phyloP scores from a whole-genome alignment of 1,140 invertebrate genomes.

The Drosophila navojoa region DNA sequence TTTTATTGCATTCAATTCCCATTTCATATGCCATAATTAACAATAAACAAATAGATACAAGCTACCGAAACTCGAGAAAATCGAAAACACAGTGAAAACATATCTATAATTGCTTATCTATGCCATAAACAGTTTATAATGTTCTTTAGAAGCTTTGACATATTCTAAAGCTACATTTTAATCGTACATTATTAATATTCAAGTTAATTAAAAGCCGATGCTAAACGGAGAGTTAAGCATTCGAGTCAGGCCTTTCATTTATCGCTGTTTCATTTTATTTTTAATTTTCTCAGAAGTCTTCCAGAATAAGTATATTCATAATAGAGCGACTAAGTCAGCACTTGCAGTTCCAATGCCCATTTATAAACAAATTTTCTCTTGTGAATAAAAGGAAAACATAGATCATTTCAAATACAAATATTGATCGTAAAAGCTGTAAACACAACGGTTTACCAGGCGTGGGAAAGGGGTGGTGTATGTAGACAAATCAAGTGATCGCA shows the following conservation, averaged over 20 bases:
- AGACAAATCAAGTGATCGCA: not conserved
- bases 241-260: too few relatives aligned
- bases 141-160: too few relatives aligned
- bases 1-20: slow-evolving; percentile 54
- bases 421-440: slow-evolving; percentile 37
- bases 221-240: too few relatives aligned
- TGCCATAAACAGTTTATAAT: too few relatives aligned
- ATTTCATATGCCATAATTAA: slow-evolving; percentile 35
- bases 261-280: too few relatives aligned
- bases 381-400: not conserved
- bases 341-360: not conserved
- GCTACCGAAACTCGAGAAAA: not conserved
- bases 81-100: not conserved
- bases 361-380: not conserved
- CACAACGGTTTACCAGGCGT: slow-evolving; percentile 26
- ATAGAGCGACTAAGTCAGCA: not conserved
- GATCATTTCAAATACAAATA: slow-evolving; percentile 16
- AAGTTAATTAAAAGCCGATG: too few relatives aligned
- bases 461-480: slow-evolving; percentile 26
- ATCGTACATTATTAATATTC: too few relatives aligned
- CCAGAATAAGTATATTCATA: not conserved
- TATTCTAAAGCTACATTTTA: too few relatives aligned
- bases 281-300: not conserved
- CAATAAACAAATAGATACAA: slow-evolving; percentile 17
- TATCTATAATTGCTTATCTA: not conserved